Evolutionary conservation across 2,888 invertebrate genomes (phyloP).

Genomic region (Anarsia innoxiella): DNA sequence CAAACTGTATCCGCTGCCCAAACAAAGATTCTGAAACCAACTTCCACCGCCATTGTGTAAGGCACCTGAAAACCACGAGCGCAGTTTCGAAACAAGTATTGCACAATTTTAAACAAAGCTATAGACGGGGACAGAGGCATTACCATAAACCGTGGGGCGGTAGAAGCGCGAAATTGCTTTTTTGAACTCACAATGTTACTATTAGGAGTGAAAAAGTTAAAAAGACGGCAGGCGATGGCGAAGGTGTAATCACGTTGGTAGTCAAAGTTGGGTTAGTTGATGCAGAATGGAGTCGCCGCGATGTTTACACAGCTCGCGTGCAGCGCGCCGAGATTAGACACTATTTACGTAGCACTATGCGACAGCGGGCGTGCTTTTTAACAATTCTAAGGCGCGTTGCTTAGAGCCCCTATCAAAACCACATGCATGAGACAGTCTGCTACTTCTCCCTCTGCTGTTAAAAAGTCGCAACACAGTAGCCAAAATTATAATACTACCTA

Average conservation of each 20-base stretch:
- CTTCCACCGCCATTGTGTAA: slow-evolving; percentile 46
- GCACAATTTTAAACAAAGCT: slow-evolving; percentile 67
- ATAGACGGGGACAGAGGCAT: slow-evolving; percentile 51
- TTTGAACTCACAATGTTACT: slow-evolving; percentile 68
- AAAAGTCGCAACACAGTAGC: no score
- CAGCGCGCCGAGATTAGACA: slow-evolving; percentile 53
- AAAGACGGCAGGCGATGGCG: slow-evolving; percentile 40
- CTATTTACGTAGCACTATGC: slow-evolving; percentile 52
- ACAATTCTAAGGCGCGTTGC: slow-evolving; percentile 47
- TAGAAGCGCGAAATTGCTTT: slow-evolving; percentile 61
- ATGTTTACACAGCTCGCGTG: slow-evolving; percentile 46
- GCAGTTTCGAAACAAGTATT: slow-evolving; percentile 59
- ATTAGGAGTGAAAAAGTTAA: slow-evolving; percentile 64
- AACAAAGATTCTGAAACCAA: slow-evolving; percentile 61
- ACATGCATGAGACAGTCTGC: slow-evolving; percentile 30
- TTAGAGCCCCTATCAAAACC: slow-evolving; percentile 38
- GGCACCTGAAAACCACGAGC: slow-evolving; percentile 56
- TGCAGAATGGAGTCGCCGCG: slow-evolving; percentile 33
- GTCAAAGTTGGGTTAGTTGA: slow-evolving; percentile 35
- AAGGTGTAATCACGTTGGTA: slow-evolving; percentile 48
- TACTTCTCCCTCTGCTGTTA: slow-evolving; percentile 20
- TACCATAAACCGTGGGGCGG: slow-evolving; percentile 63
- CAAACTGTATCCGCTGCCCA: slow-evolving; percentile 37
- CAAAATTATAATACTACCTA: slow-evolving; percentile 9
- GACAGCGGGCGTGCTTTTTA: slow-evolving; percentile 55